These are phyloP conservation scores for Melanostigma gelatinosum DNA, from an alignment of 2,113 vertebrate genomes.

Conservation along the genomic window DNA sequence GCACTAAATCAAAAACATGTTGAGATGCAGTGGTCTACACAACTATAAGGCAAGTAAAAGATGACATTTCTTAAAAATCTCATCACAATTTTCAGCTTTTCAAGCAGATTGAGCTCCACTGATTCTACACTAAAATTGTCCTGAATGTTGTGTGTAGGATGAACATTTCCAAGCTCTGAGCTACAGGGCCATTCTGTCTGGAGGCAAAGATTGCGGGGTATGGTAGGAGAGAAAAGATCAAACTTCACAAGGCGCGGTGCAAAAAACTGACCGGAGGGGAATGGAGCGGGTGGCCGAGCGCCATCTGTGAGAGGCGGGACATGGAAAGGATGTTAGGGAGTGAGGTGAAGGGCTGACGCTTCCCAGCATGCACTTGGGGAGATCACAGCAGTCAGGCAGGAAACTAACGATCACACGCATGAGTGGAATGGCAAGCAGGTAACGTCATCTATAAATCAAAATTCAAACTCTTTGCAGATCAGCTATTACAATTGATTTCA, in stretches of 20 bases:
- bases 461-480: conserved; percentile 34
- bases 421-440: conserved; percentile 32
- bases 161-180: conserved; percentile 68
- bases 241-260: conserved; percentile 67
- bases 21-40: conserved; percentile 39
- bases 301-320: conserved; percentile 78
- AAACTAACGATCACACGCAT: conserved; percentile 44
- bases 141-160: conserved; percentile 60
- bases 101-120: neutral
- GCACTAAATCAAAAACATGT: conserved; percentile 7
- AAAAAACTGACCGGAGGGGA: conserved; percentile 81
- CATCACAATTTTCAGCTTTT: neutral
- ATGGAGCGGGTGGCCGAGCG: conserved; percentile 72
- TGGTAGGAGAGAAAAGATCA: conserved; percentile 61
- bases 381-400: conserved; percentile 41
- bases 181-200: conserved; percentile 84
- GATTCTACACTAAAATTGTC: conserved; percentile 10
- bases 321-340: conserved; percentile 76
- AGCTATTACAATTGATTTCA: conserved; percentile 29
- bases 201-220: conserved; percentile 64
- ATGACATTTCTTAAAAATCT: neutral
- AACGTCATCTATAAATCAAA: conserved; percentile 18
- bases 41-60: conserved; percentile 51
- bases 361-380: conserved; percentile 78
- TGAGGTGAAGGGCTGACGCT: conserved; percentile 43